Evolutionary conservation across 2,888 invertebrate genomes (phyloP), one percentile per base, ranked within the genome.

Genomic region (Meteorus cinctellus): DNA sequence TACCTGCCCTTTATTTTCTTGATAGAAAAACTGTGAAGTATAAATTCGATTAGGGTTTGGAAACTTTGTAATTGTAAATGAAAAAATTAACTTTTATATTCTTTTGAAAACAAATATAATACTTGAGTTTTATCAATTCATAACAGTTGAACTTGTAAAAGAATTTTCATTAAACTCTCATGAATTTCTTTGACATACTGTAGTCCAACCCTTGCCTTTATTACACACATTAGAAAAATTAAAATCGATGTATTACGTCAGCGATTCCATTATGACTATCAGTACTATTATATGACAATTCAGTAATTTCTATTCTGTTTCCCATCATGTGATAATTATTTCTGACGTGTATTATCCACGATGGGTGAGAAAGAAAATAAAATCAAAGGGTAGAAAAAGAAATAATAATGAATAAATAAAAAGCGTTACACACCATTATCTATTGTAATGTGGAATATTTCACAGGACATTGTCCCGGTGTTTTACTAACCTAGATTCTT

Each of bases 401-500:
- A 48, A 48, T 6, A 48, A n/a, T 48, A 16, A 65, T n/a, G n/a
- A 19, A 34, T 24, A 36, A 19, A n/a, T 27, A 8, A 65, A 36
- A 34, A 31, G 10, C 65, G 31, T 65, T 12, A 41, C 3, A 41
- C 31, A 24, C 10, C 12, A 65, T 36, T 41, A 24, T 65, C 41
- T 8, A 55, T 55, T 6, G 34, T 63, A 16, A 5, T n/a, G 41
- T 36, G n/a, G 65, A 65, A 65, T 65, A 65, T 65, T 65, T 36
- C n/a, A 65, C 65, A 65, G 65, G 65, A 65, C 65, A 65, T 36
- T 65, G 65, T 65, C 65, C 65, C 65, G 36, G 4, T 10, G 65
- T 65, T 65, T 65, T 36, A 65, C 65, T 65, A 65, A 65, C 65
- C 65, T 65, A 65, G 36, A 65, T 65, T 65, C 65, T 24, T 36